These are phyloP conservation scores for Alentia gelatinosa DNA, from an alignment of 2,888 invertebrate species.

Conservation along the genomic window DNA sequence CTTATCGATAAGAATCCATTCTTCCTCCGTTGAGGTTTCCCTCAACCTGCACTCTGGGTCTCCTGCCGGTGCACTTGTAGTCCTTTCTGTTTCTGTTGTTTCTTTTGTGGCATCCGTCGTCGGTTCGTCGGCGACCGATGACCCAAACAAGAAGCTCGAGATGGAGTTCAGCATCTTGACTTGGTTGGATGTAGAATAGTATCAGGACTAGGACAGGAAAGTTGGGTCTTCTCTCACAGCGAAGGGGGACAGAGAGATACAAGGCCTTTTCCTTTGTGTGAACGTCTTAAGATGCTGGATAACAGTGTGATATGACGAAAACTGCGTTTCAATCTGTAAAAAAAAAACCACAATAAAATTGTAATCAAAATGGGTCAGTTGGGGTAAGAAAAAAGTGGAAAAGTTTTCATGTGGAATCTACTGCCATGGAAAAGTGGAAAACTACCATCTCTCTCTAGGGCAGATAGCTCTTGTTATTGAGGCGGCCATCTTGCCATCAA, in stretches of 20 bases:
- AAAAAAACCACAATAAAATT: not conserved
- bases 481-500: too few relatives aligned
- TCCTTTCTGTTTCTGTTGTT: not conserved
- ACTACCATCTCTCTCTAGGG: too few relatives aligned
- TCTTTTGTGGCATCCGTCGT: not conserved
- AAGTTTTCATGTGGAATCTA: too few relatives aligned
- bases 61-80: not conserved
- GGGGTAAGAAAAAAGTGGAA: too few relatives aligned
- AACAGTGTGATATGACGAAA: not conserved
- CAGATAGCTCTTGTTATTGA: too few relatives aligned
- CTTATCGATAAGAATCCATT: slow-evolving; percentile 14
- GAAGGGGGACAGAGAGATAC: too few relatives aligned
- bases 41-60: not conserved
- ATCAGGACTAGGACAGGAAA: too few relatives aligned
- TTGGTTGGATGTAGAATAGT: too few relatives aligned
- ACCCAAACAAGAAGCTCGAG: not conserved
- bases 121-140: not conserved
- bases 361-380: too few relatives aligned
- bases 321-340: not conserved
- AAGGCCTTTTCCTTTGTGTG: not conserved
- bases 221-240: too few relatives aligned
- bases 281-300: not conserved
- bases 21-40: slow-evolving; percentile 5
- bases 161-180: slow-evolving; percentile 31
- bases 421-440: too few relatives aligned